These are phyloP conservation scores for Miichthys miiuy DNA, from an alignment of 2,797 vertebrate genomes.

Conservation along the genomic window DNA sequence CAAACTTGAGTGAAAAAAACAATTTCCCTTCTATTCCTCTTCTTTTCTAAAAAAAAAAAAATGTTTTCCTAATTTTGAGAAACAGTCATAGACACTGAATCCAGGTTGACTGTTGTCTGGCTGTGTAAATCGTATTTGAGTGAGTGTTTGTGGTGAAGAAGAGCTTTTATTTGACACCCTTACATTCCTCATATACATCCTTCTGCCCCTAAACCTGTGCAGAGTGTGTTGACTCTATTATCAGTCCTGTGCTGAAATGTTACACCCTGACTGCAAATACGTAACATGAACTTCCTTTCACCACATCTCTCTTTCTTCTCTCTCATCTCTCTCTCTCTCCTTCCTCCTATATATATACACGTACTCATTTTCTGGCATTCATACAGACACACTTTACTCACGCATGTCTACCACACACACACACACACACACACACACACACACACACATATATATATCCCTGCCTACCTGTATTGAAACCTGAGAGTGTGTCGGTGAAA, in stretches of 20 bases:
- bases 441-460: conserved; percentile 21
- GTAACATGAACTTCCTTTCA: conserved; percentile 71
- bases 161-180: conserved; percentile 62
- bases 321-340: conserved; percentile 8
- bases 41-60: no score
- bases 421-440: conserved; percentile 23
- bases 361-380: conserved; percentile 9
- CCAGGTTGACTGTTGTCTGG: conserved; percentile 7
- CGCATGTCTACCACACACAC: conserved; percentile 13
- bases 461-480: conserved; percentile 55
- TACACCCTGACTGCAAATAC: conserved; percentile 76
- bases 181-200: conserved; percentile 85
- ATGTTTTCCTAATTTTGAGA: background rate
- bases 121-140: background rate
- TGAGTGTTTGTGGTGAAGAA: conserved; percentile 25
- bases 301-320: conserved; percentile 27
- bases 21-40: no score
- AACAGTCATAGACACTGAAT: background rate
- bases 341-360: conserved; percentile 2
- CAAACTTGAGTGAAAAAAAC: no score
- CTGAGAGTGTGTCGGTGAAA: conserved; percentile 65
- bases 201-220: conserved; percentile 72
- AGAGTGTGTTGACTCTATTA: conserved; percentile 77
- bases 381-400: conserved; percentile 20
- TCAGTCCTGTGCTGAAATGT: conserved; percentile 79